Conservation (phyloP, 2,797 vertebrate genomes). For the Clarias pachynema region DNA sequence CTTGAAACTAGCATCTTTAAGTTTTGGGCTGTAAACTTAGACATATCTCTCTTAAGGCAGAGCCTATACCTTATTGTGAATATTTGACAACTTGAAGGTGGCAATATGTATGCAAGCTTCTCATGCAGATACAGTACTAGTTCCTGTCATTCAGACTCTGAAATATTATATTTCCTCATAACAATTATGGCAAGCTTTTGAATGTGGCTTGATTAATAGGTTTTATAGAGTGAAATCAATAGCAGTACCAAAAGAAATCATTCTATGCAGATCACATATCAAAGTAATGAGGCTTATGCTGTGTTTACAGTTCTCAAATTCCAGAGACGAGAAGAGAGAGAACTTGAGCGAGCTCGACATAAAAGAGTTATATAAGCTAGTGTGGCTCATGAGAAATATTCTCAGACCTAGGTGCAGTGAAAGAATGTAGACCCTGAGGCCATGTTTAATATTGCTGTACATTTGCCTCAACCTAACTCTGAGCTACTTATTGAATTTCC, state of each 20-base stretch:
- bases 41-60: not conserved
- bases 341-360: not conserved
- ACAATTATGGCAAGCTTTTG: not conserved
- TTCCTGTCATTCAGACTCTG: not conserved
- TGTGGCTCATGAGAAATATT: slow-evolving; percentile 30
- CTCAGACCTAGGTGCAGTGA: slow-evolving; percentile 33
- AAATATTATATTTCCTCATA: not conserved
- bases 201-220: slow-evolving; percentile 6
- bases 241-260: not conserved
- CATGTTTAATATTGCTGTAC: slow-evolving; percentile 46
- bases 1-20: not conserved
- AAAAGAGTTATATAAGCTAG: not conserved
- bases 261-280: slow-evolving; percentile 15
- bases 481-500: slow-evolving; percentile 38
- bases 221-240: slow-evolving; percentile 14
- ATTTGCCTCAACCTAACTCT: slow-evolving; percentile 34
- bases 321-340: not conserved
- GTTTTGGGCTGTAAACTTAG: not conserved
- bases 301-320: slow-evolving; percentile 26
- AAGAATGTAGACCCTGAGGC: slow-evolving; percentile 45
- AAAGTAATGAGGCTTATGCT: slow-evolving; percentile 26
- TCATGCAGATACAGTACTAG: not conserved
- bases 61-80: not conserved
- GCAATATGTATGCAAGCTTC: not conserved
- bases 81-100: not conserved